phyloP scores from a whole-genome alignment of 2,888 invertebrate species.

The Elegia similella region DNA sequence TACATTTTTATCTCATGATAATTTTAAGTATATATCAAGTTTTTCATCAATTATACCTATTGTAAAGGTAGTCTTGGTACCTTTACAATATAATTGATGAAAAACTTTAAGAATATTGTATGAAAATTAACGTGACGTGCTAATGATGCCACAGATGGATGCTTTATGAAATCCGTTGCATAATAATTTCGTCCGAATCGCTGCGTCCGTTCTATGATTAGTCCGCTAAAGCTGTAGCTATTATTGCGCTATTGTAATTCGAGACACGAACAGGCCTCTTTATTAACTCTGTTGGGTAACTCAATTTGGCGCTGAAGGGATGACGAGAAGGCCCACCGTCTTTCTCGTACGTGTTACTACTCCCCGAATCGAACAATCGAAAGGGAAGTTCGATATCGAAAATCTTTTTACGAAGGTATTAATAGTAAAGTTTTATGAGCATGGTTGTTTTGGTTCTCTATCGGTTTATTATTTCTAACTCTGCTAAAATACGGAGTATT shows the following conservation, averaged over 20 bases:
- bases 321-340: conserved; percentile 53
- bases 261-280: conserved; percentile 61
- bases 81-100: no score
- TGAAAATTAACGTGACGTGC: no score
- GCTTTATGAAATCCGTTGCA: neutral
- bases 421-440: conserved; percentile 17
- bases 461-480: conserved; percentile 2
- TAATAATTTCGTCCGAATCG: neutral
- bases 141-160: no score
- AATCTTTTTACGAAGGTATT: conserved; percentile 30
- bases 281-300: conserved; percentile 73
- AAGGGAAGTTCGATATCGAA: conserved; percentile 26
- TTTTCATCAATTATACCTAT: no score
- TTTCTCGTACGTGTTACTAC: conserved; percentile 55
- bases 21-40: no score
- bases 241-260: conserved; percentile 51
- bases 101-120: no score
- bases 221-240: conserved; percentile 34
- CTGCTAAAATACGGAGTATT: no score
- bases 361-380: conserved; percentile 44
- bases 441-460: conserved; percentile 2
- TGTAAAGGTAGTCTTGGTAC: no score
- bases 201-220: conserved; percentile 9
- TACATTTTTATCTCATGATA: no score
- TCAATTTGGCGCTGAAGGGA: conserved; percentile 71